Evolutionary conservation across 1,140 invertebrate genomes (phyloP), one percentile per base, ranked within the genome.

Genomic region (Drosophila nigrodunni): DNA sequence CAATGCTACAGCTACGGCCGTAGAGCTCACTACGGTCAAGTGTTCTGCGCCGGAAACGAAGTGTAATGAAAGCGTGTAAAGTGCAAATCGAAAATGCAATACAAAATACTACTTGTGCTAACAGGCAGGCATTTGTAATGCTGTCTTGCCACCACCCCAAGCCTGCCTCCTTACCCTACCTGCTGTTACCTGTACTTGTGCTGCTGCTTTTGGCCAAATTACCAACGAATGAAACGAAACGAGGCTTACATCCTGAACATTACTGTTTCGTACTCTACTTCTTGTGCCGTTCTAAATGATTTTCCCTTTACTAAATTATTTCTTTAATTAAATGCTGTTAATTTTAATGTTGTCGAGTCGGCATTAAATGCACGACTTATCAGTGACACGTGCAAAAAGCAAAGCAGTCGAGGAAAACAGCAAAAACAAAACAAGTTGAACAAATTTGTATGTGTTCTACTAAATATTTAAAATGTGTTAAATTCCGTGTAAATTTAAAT

Each of bases 61-160:
- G 80, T 89, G 83, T 88, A 87, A 87, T 87, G 83, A 87, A 89
- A 87, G 85, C 83, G 83, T 87, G 83, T 88, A 89, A 87, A 87
- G 83, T 87, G 83, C 83, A 87, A 89, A 87, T 87, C 83, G 83
- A 87, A 87, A 87, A 87, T 78, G 83, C 77, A 87, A 87, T 87
- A 87, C 83, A 87, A 87, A 82, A 83, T 82, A 73, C 77, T 61
- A 13, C 68, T 52, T 49, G 37, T 71, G 43, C 30, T 39, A 13
- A 34, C 59, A 46, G 59, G 67, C 67, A 65, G 68, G 34, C 68
- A 71, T 70, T 75, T 75, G 70, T 72, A 72, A 72, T 59, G 44
- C 37, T 30, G 25, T 30, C 25, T 30, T 30, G 3, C 3, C 58
- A 39, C 25, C 44, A 30, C 21, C 21, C n/a, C 52, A 15, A 1